phyloP scores from a whole-genome alignment of 2,888 invertebrate species.

The Drosophila helvetica region DNA sequence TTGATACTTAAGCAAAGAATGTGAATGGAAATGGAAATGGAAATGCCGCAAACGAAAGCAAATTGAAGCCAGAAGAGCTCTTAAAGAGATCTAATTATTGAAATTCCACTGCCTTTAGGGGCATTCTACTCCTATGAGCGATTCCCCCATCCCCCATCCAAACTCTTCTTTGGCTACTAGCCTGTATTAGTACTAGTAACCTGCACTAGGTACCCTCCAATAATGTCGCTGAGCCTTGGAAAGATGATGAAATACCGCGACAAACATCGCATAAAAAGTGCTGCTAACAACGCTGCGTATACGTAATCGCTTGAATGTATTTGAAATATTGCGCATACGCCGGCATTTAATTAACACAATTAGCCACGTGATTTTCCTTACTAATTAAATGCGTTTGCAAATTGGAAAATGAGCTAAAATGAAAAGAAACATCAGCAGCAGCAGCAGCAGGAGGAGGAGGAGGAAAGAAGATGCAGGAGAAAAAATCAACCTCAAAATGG shows the following conservation, averaged over 20 bases:
- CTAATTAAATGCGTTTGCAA: conserved; percentile 64
- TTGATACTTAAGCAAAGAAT: conserved; percentile 17
- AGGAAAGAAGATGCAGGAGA: too few relatives aligned
- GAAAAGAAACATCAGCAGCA: too few relatives aligned
- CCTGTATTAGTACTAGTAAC: too few relatives aligned
- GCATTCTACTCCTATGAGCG: not conserved
- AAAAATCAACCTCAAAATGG: conserved; percentile 25
- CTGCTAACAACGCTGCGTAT: conserved; percentile 51
- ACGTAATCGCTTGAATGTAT: conserved; percentile 52
- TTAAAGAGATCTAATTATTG: not conserved
- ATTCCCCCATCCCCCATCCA: too few relatives aligned
- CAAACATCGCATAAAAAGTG: conserved; percentile 21
- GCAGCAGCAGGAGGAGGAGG: not conserved
- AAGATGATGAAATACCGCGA: conserved; percentile 37
- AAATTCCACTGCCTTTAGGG: not conserved
- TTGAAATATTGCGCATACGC: conserved; percentile 67
- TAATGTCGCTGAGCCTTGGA: conserved; percentile 12
- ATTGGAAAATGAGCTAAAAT: conserved; percentile 13
- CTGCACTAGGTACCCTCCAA: not conserved
- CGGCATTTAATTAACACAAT: conserved; percentile 43
- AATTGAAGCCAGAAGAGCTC: not conserved
- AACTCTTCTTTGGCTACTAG: too few relatives aligned
- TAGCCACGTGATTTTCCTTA: conserved; percentile 50
- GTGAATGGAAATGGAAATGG: not conserved
- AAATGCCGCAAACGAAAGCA: too few relatives aligned